A percentile compares a stretch with the other conserved stretches of the same genome.
These are phyloP conservation scores for Conus canariensis DNA, from an alignment of 2,888 invertebrate genomes.

Conservation along the genomic window DNA sequence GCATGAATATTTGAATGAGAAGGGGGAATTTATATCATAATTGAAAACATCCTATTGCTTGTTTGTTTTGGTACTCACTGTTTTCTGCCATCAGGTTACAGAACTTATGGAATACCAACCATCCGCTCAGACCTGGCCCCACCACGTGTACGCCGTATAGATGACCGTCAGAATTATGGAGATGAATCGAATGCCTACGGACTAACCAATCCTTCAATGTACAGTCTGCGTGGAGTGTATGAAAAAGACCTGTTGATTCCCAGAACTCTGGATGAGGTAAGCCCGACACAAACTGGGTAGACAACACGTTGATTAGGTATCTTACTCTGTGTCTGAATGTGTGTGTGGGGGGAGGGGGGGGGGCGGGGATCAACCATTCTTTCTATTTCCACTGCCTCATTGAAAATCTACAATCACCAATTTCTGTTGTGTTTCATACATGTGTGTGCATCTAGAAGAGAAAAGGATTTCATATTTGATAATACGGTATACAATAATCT, in stretches of 20 bases:
- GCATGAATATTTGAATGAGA: too few species aligned
- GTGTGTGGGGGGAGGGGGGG: not conserved
- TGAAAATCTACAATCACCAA: too few species aligned
- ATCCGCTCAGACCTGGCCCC: slow-evolving; percentile 74
- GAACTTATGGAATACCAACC: slow-evolving; percentile 77
- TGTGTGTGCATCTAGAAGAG: too few species aligned
- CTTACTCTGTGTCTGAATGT: not conserved
- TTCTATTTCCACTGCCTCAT: too few species aligned
- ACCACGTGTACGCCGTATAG: slow-evolving; percentile 71
- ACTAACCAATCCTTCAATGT: slow-evolving; percentile 75
- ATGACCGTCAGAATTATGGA: slow-evolving; percentile 75
- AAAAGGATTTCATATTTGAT: too few species aligned
- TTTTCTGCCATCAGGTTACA: slow-evolving; percentile 63
- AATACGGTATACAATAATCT: too few species aligned
- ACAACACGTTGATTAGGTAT: not conserved
- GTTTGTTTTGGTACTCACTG: too few species aligned
- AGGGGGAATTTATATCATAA: too few species aligned
- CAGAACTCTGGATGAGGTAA: slow-evolving; percentile 73
- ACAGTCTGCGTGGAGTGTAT: slow-evolving; percentile 72
- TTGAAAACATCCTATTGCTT: too few species aligned
- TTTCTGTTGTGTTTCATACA: too few species aligned
- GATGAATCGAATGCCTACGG: slow-evolving; percentile 76
- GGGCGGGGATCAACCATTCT: not conserved
- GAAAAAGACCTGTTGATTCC: slow-evolving; percentile 76
- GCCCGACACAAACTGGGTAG: not conserved